These are phyloP conservation scores for Drosophila burlai DNA, from an alignment of 1,140 invertebrate species.

Conservation along the genomic window DNA sequence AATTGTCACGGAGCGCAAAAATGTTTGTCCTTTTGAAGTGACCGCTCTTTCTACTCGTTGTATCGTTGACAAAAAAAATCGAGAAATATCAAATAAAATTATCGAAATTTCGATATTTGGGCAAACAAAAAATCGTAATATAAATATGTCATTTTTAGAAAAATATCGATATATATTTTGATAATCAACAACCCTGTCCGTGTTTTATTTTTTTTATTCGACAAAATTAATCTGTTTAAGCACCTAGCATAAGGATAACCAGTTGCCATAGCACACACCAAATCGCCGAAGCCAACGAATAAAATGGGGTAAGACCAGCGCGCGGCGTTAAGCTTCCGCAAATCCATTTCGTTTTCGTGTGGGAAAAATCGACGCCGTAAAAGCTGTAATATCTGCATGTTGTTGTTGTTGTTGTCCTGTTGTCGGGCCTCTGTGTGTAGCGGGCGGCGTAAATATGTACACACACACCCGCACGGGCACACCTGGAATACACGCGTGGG, in stretches of 20 bases:
- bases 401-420: conserved; percentile 10
- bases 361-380: conserved; percentile 79
- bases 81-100: too few species aligned
- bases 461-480: conserved; percentile 18
- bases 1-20: too few species aligned
- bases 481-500: conserved; percentile 42
- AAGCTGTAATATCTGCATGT: conserved; percentile 40
- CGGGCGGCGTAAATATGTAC: conserved; percentile 70
- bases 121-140: too few species aligned
- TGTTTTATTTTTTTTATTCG: too few species aligned
- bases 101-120: too few species aligned
- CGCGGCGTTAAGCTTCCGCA: not conserved
- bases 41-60: too few species aligned
- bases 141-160: too few species aligned
- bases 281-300: conserved; percentile 52
- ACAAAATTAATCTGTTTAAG: conserved; percentile 33
- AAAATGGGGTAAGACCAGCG: conserved; percentile 67
- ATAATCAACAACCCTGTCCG: too few species aligned
- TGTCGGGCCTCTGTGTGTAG: conserved; percentile 49
- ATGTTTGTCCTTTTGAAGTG: too few species aligned
- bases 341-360: conserved; percentile 42
- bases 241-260: conserved; percentile 48
- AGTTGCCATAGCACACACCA: conserved; percentile 41
- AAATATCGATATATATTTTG: too few species aligned
- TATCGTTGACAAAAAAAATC: too few species aligned